Conservation (phyloP, 1,140 invertebrate genomes). For the Homarus americanus region DNA sequence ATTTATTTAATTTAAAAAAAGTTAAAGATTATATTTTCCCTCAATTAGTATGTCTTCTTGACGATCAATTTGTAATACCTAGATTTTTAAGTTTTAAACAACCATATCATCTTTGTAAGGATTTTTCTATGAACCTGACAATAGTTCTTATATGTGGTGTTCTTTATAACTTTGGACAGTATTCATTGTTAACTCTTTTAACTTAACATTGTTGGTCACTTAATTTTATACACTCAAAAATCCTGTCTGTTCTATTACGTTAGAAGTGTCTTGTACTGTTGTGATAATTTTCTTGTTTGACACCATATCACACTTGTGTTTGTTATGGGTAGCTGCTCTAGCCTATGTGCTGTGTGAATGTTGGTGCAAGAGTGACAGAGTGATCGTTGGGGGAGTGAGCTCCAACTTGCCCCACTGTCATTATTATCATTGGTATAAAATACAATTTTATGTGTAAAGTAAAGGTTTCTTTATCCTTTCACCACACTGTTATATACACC, state of each 20-base stretch:
- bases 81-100: background rate
- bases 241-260: background rate
- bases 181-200: background rate
- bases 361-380: conserved; percentile 31
- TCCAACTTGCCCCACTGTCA: conserved; percentile 68
- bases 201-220: conserved; percentile 7
- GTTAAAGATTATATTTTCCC: background rate
- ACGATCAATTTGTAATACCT: background rate
- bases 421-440: conserved; percentile 74
- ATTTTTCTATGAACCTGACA: background rate
- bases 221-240: background rate
- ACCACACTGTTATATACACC: background rate
- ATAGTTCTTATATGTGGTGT: background rate
- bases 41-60: background rate
- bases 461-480: conserved; percentile 13
- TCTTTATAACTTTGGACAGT: background rate
- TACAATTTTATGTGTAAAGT: conserved; percentile 70
- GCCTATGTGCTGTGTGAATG: conserved; percentile 39
- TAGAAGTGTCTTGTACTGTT: background rate
- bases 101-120: background rate
- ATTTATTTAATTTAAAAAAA: too few relatives aligned
- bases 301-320: conserved; percentile 45
- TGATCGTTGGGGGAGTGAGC: conserved; percentile 45
- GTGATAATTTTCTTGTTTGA: conserved; percentile 25
- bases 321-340: conserved; percentile 53